Percentiles rank a stretch among this genome's conserved stretches.
phyloP scores from a whole-genome alignment of 2,113 vertebrate species.

The Gila orcuttii region DNA sequence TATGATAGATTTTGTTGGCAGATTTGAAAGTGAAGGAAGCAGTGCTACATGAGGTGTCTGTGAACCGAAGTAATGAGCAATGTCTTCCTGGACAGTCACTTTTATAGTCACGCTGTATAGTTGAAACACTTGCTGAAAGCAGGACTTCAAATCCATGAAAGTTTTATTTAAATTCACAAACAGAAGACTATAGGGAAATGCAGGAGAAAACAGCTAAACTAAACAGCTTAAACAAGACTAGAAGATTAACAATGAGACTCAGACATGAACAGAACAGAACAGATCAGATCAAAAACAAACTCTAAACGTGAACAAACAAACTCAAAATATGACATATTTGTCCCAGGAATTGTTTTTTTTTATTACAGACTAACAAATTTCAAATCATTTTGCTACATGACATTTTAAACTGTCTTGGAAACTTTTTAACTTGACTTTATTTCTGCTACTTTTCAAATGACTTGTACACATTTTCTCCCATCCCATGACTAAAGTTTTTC shows the following conservation, averaged over 20 bases:
- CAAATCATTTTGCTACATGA: not conserved
- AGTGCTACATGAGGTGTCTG: not conserved
- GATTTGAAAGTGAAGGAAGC: slow-evolving; percentile 33
- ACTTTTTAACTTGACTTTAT: not conserved
- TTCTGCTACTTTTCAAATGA: not conserved
- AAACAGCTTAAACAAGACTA: too few relatives aligned
- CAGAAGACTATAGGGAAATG: too few relatives aligned
- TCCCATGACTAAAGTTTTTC: not conserved
- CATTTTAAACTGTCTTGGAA: not conserved
- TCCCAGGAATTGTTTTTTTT: not conserved
- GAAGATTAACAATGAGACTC: too few relatives aligned
- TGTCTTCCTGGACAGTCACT: not conserved
- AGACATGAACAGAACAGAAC: too few relatives aligned
- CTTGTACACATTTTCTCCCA: not conserved
- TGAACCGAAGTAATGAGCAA: not conserved
- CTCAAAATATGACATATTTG: too few relatives aligned
- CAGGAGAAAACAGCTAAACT: too few relatives aligned
- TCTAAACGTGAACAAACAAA: too few relatives aligned
- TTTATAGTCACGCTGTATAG: not conserved
- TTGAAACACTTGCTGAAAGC: too few relatives aligned
- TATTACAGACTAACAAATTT: not conserved
- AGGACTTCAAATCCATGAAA: too few relatives aligned
- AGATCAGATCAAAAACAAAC: too few relatives aligned
- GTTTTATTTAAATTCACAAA: too few relatives aligned
- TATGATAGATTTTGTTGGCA: slow-evolving; percentile 35